Conservation (phyloP, 2,797 vertebrate genomes). For the Adrianichthys oophorus region DNA sequence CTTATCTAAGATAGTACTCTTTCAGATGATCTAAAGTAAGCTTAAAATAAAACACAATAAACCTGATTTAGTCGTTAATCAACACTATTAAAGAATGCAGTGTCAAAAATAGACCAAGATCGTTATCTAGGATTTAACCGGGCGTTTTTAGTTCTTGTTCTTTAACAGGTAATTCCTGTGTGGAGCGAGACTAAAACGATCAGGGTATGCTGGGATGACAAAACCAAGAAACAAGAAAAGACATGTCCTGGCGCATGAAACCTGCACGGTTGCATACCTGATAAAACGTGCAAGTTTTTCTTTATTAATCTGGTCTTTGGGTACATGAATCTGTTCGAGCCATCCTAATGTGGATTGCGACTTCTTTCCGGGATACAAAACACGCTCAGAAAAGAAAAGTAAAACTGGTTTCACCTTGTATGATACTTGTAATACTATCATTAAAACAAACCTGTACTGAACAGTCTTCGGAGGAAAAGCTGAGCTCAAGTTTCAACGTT, state of each 20-base stretch:
- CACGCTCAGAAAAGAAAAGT: neutral
- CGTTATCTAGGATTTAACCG: neutral
- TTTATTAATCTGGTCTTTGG: neutral
- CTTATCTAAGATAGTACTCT: no score
- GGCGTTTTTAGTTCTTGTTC: neutral
- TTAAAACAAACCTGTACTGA: neutral
- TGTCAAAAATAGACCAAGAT: neutral
- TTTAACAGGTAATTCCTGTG: slow-evolving; percentile 1
- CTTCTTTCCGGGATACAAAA: neutral
- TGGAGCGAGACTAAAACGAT: neutral
- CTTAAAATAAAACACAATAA: slow-evolving; percentile 1
- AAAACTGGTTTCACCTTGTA: neutral
- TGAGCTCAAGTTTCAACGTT: no score
- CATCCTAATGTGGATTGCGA: neutral
- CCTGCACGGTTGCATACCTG: slow-evolving; percentile 30
- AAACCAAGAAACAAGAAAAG: slow-evolving; percentile 29
- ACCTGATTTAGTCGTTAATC: no score
- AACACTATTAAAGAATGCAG: no score
- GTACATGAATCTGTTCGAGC: slow-evolving; percentile 5
- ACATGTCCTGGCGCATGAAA: slow-evolving; percentile 50
- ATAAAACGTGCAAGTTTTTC: neutral
- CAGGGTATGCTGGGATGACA: slow-evolving; percentile 4
- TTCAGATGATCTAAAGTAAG: no score
- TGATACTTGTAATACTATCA: neutral
- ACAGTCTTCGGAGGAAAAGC: no score